A percentile compares a stretch with the other conserved stretches of the same genome.
These are phyloP conservation scores for Neoniphon sammara DNA, from an alignment of 2,797 vertebrate species.

Conservation along the genomic window DNA sequence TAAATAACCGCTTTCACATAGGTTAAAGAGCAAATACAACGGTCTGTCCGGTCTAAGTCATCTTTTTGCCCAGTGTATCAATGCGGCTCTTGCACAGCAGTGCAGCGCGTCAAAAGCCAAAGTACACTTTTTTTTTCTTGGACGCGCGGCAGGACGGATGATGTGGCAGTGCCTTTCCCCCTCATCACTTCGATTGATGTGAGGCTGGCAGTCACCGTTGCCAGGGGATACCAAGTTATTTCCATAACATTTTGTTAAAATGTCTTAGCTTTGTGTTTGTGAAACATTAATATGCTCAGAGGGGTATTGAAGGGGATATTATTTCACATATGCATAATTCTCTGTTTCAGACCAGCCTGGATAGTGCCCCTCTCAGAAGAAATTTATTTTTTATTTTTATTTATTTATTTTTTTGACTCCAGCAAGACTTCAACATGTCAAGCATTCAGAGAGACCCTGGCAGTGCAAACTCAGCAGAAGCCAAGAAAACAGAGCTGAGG, in stretches of 20 bases:
- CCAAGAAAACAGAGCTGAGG: constrained; percentile 78
- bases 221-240: constrained; percentile 18
- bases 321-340: background rate
- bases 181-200: background rate
- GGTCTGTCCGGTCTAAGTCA: background rate
- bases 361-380: constrained; percentile 35
- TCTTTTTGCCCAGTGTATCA: background rate
- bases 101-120: background rate
- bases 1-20: constrained; percentile 21
- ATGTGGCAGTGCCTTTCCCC: constrained; percentile 45
- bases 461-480: constrained; percentile 69
- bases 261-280: background rate
- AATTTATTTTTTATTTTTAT: constrained; percentile 2
- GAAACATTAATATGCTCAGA: background rate
- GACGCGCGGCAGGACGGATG: constrained; percentile 24
- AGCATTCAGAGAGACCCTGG: constrained; percentile 62
- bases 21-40: background rate
- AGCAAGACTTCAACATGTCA: constrained; percentile 71
- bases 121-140: background rate
- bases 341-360: constrained; percentile 50
- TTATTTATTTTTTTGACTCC: background rate
- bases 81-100: constrained; percentile 18
- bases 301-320: background rate
- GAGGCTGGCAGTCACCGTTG: constrained; percentile 4
- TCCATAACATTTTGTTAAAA: background rate